Evolutionary conservation across 2,113 vertebrate species (phyloP).

Genomic region (Colaptes auratus): DNA sequence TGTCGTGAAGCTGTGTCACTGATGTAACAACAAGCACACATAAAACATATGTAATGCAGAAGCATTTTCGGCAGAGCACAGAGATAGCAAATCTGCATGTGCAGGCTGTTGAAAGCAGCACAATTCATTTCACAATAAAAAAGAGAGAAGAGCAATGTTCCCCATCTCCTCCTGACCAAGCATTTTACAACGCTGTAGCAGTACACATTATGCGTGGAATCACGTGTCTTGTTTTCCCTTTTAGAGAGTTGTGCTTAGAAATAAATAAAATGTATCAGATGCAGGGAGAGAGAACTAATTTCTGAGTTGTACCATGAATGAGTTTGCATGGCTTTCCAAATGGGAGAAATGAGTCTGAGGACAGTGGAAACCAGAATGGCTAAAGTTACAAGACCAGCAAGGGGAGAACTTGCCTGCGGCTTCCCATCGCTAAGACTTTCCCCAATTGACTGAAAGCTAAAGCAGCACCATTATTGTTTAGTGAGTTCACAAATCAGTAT

Average conservation of each 20-base stretch:
- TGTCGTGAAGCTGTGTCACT: background rate
- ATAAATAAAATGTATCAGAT: background rate
- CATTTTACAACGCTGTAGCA: conserved; percentile 8
- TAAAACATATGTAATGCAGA: background rate
- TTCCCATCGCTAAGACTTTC: background rate
- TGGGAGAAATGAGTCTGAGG: background rate
- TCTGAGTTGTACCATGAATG: background rate
- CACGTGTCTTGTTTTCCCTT: background rate
- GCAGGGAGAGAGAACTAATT: background rate
- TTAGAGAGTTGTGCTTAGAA: background rate
- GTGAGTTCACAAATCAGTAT: conserved; percentile 50
- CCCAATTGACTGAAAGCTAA: background rate
- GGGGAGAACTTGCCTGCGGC: background rate
- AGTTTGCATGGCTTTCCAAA: background rate
- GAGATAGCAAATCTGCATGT: background rate
- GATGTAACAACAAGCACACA: background rate
- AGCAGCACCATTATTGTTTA: conserved; percentile 30
- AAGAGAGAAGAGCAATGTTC: background rate
- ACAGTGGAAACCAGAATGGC: background rate
- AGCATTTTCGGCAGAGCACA: background rate
- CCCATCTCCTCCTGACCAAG: background rate
- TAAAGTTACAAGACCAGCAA: background rate
- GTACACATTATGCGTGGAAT: background rate
- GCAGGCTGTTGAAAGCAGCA: background rate
- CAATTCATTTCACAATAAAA: background rate